These are phyloP conservation scores for Mobula birostris DNA, from an alignment of 2,113 vertebrate genomes.

Conservation along the genomic window DNA sequence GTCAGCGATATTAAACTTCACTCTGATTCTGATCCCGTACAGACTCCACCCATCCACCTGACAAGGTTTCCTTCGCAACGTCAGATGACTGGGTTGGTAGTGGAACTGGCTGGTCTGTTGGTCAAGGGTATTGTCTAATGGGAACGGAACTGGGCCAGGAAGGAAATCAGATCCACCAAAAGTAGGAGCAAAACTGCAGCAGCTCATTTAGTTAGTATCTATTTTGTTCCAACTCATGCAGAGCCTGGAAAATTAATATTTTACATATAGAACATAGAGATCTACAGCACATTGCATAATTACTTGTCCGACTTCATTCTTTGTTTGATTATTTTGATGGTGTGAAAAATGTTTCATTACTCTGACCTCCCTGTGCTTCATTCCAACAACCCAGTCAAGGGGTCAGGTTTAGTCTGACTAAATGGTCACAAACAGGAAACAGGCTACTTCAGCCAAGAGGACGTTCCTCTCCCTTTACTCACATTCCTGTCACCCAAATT, in stretches of 20 bases:
- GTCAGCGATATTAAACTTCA: too few relatives aligned
- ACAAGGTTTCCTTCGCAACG: not conserved
- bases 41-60: not conserved
- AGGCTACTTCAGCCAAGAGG: not conserved
- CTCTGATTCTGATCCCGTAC: too few relatives aligned
- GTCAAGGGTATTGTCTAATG: not conserved
- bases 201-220: not conserved
- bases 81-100: not conserved
- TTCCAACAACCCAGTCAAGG: not conserved
- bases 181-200: not conserved
- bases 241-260: not conserved
- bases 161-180: not conserved
- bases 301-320: not conserved
- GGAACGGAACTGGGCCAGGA: not conserved
- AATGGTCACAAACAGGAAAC: not conserved
- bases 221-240: not conserved
- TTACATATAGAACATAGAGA: not conserved
- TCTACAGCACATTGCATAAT: not conserved
- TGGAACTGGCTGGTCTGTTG: not conserved
- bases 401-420: not conserved
- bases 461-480: not conserved
- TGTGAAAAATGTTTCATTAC: not conserved
- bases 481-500: not conserved
- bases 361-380: not conserved
- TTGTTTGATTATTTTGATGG: not conserved